Evolutionary conservation across 2,888 invertebrate genomes (phyloP), one percentile per base, ranked within the genome.

Genomic region (Platycnemis pennipes): DNA sequence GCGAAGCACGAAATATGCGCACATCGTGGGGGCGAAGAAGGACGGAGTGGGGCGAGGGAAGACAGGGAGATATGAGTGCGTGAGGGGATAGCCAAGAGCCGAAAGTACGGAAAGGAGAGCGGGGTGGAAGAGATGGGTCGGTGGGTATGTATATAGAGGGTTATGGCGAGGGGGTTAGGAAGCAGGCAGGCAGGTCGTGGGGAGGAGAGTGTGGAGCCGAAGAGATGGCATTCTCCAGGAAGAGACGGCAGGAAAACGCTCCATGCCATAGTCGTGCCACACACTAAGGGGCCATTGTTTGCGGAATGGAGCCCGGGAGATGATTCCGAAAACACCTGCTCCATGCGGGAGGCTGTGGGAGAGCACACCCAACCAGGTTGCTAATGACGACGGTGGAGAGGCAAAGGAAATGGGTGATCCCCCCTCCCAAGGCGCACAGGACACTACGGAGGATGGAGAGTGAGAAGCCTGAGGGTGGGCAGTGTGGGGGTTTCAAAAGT

Each of bases 271-370:
- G 31, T 37, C 31, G 11, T 37, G 77, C 77, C 77, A 77, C 77
- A 77, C 77, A 26, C 77, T 37, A 77, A 77, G 63, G 49, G 77
- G 77, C 77, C 77, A 77, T 77, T 77, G 77, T 77, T 77, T 31
- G 77, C 77, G 37, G 77, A 77, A 77, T 77, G 77, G 77, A 77
- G 37, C 77, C 77, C 77, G 37, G 37, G 77, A 77, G 77, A 77
- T 77, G 77, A 77, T 77, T 77, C 77, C 77, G 37, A 77, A 77
- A 77, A 77, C 77, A 77, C 77, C 77, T 77, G 77, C 77, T 77
- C 77, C 77, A 37, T 77, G 37, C 37, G 77, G 77, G 37, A 13
- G 31, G 31, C 37, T 77, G 77, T 16, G 31, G 77, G 77, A 63
- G 63, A 26, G 16, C 69, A 31, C 77, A 77, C 77, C 77, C 77